Evolutionary conservation across 1,140 invertebrate species (phyloP), one percentile per base, ranked within the genome.

Genomic region (Andricus grossulariae): DNA sequence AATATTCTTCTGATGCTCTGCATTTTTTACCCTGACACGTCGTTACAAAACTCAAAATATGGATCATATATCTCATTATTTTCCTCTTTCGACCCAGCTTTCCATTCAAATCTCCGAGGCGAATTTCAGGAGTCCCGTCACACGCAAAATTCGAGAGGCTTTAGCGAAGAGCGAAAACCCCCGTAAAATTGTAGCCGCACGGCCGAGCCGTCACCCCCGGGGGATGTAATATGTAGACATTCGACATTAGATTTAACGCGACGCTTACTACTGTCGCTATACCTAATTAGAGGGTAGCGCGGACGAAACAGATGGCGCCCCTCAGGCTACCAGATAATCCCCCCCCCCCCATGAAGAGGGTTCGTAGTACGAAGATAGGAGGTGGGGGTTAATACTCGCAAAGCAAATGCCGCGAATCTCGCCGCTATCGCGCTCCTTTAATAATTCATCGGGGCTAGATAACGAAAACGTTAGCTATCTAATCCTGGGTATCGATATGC

Each of bases 241-340:
- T 87, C 87, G 83, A 87, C 86, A 89, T 90, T 90, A 88, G 87
- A 89, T 89, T 89, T 86, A 84, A 77, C 87, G 15, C 60, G 60
- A 72, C 78, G 82, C 84, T 86, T 80, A 89, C 88, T 87, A 89
- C 87, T 88, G 87, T 89, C 86, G 83, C 85, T 84, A 81, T 85
- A 83, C 75, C 84, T 90, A 90, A 91, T 91, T 91, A 89, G 84
- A 83, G 87, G 88, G 85, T 85, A 70, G 75, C 57, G 74, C 74
- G 73, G 80, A 57, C 79, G 85, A 87, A 90, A 89, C 90, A 90
- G 89, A 91, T 91, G 90, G 88, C 84, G 83, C 55, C 86, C 89
- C 87, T 86, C 80, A 75, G 88, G 88, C 89, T 84, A 90, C 71
- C 73, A 85, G 88, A 90, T 90, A 90, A 89, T 88, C 85, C 81